phyloP scores from a whole-genome alignment of 2,113 vertebrate genomes.

The Progne subis region DNA sequence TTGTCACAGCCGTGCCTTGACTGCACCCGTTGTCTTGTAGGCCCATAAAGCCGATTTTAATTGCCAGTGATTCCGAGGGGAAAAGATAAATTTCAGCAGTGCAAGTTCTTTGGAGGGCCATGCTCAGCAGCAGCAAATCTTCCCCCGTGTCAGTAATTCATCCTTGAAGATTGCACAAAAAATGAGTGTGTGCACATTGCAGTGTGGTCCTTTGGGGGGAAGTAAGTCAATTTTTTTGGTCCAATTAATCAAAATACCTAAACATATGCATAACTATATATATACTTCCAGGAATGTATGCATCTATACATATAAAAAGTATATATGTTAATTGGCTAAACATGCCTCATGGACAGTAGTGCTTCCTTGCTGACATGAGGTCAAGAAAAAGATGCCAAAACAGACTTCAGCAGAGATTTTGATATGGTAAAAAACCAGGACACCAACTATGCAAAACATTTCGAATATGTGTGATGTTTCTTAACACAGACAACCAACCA shows the following conservation, averaged over 20 bases:
- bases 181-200: neutral
- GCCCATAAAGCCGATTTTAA: neutral
- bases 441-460: constrained; percentile 32
- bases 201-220: neutral
- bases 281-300: too few species aligned
- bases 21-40: neutral
- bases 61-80: neutral
- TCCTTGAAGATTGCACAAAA: neutral
- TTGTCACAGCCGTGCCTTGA: neutral
- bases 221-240: neutral
- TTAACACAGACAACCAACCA: neutral
- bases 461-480: constrained; percentile 30
- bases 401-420: neutral
- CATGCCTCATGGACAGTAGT: neutral
- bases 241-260: neutral
- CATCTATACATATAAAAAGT: fast-evolving
- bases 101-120: neutral
- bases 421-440: neutral
- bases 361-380: neutral
- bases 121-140: neutral
- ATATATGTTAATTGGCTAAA: neutral
- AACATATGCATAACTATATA: neutral
- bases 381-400: neutral
- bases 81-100: neutral
- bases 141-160: neutral